A percentile compares a stretch with the other conserved stretches of the same genome.
Evolutionary conservation across 2,113 vertebrate species (phyloP).

Genomic region (Nycticryphes semicollaris): DNA sequence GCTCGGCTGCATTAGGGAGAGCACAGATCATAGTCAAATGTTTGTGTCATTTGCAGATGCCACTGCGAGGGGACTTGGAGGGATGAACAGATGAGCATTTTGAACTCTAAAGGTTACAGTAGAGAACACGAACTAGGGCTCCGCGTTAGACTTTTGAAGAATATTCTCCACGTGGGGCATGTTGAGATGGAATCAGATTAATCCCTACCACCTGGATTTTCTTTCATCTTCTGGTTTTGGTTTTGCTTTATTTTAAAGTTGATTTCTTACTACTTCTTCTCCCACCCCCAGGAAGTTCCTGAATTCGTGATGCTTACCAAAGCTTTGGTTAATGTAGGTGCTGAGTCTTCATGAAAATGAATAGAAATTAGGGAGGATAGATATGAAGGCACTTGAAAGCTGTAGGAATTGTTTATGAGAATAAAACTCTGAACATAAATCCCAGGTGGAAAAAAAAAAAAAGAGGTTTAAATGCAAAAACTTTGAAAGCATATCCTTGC

Average conservation of each 20-base stretch:
- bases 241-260: not conserved
- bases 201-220: not conserved
- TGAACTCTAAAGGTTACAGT: conserved; percentile 18
- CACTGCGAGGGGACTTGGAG: not conserved
- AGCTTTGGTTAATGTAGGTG: not conserved
- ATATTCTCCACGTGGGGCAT: not conserved
- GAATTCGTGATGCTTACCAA: not conserved
- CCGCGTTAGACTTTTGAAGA: not conserved
- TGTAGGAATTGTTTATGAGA: not conserved
- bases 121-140: not conserved
- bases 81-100: not conserved
- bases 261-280: not conserved
- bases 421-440: not conserved
- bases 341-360: not conserved
- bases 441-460: not conserved
- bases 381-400: not conserved
- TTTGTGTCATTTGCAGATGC: not conserved
- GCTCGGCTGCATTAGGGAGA: not conserved
- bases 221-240: not conserved
- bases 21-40: not conserved
- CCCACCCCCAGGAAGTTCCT: not conserved
- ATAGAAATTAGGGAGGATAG: not conserved
- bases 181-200: not conserved
- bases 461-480: not conserved
- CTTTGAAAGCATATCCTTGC: not conserved